Percentiles rank a stretch among this genome's conserved stretches.
Conservation (phyloP, 37 sponge, comb jelly and placozoan genomes). For the Chondrosia reniformis region DNA sequence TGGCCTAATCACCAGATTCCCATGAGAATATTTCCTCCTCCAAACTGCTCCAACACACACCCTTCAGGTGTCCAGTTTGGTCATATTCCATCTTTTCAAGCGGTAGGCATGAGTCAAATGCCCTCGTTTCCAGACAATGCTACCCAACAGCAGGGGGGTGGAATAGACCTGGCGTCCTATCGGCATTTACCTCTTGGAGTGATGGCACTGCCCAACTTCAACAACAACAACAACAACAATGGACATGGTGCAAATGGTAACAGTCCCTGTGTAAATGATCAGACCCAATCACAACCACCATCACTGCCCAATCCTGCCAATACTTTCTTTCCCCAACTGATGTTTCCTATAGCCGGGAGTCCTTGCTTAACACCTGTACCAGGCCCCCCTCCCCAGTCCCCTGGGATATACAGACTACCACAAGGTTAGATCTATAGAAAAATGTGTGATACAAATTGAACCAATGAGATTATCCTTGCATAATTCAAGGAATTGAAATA, state of each 20-base stretch:
- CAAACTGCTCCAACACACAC: not conserved
- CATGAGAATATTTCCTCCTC: not conserved
- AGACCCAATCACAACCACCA: not conserved
- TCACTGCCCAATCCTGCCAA: not conserved
- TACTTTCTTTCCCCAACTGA: not conserved
- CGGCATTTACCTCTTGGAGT: not conserved
- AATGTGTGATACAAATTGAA: too few relatives aligned
- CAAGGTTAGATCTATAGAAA: not conserved
- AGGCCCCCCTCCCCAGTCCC: slow-evolving; percentile 2
- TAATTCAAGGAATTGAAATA: too few relatives aligned
- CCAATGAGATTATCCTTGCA: too few relatives aligned
- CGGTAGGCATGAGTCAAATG: slow-evolving; percentile 23
- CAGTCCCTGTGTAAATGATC: not conserved
- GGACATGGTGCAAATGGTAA: not conserved
- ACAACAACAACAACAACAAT: slow-evolving; percentile 6
- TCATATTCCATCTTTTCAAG: not conserved
- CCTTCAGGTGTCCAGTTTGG: not conserved
- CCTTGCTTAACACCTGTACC: slow-evolving; percentile 3
- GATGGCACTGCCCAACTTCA: slow-evolving; percentile 18
- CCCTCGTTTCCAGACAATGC: slow-evolving; percentile 20
- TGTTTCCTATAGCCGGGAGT: slow-evolving; percentile 13
- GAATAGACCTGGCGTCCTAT: not conserved
- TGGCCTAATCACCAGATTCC: not conserved
- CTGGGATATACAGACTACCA: not conserved
- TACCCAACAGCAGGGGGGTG: too few relatives aligned